phyloP scores from a whole-genome alignment of 2,888 invertebrate genomes.

The Mesodorylaimus sp. region DNA sequence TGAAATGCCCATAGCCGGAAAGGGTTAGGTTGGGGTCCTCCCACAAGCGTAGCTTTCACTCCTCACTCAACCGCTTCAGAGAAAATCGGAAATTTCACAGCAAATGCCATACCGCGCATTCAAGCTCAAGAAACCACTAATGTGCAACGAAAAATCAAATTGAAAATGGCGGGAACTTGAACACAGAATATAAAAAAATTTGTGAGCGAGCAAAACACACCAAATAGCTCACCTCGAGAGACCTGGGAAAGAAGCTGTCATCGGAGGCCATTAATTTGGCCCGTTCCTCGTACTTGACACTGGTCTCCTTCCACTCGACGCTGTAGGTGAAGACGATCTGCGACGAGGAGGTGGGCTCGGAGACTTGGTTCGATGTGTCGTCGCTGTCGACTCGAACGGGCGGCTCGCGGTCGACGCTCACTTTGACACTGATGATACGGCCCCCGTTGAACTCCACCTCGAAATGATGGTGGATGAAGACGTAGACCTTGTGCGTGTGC shows the following conservation, averaged over 20 bases:
- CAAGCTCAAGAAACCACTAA: no score
- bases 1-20: no score
- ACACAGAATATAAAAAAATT: no score
- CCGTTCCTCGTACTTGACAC: conserved; percentile 32
- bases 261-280: conserved; percentile 30
- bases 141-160: no score
- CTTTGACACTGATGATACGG: conserved; percentile 37
- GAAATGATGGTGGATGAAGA: conserved; percentile 38
- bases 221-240: conserved; percentile 32
- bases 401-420: conserved; percentile 33
- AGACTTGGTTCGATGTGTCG: no score
- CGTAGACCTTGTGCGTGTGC: conserved; percentile 36
- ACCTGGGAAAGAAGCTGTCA: conserved; percentile 36
- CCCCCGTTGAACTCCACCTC: conserved; percentile 36
- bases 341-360: conserved; percentile 26
- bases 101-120: no score
- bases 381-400: conserved; percentile 32
- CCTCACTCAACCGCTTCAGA: no score
- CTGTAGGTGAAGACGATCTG: conserved; percentile 36
- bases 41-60: no score
- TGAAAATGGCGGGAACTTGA: no score
- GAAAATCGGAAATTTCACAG: no score
- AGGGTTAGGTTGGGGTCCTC: no score
- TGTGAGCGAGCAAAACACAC: no score
- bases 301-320: conserved; percentile 35